Evolutionary conservation across 2,113 vertebrate genomes (phyloP).

Genomic region (Miniopterus natalensis): DNA sequence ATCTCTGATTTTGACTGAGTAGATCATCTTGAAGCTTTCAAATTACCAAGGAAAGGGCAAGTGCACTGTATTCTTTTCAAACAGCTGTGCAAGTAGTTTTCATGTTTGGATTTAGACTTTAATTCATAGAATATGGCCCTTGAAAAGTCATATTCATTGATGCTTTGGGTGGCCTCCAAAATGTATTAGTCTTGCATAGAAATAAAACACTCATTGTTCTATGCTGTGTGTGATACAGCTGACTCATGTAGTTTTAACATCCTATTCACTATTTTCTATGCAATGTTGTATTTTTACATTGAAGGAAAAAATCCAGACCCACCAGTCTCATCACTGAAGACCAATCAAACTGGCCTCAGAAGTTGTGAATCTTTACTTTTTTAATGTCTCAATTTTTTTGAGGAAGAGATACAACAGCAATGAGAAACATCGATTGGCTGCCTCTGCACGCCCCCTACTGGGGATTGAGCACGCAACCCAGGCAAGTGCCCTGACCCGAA

Average conservation of each 20-base stretch:
- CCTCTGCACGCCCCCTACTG: no score
- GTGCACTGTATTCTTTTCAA: background rate
- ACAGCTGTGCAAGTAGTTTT: background rate
- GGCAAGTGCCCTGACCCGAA: no score
- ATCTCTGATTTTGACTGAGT: conserved; percentile 45
- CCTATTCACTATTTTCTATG: background rate
- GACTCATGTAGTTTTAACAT: background rate
- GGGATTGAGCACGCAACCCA: no score
- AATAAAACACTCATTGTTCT: conserved; percentile 16
- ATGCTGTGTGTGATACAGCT: background rate
- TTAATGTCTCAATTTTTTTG: no score
- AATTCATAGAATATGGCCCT: background rate
- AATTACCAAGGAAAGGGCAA: conserved; percentile 23
- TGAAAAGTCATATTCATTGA: background rate
- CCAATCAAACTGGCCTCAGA: background rate
- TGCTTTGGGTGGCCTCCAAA: conserved; percentile 31
- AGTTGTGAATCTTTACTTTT: background rate
- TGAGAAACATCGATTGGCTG: no score
- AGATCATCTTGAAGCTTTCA: conserved; percentile 22
- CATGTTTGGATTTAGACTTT: conserved; percentile 53
- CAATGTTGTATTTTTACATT: background rate
- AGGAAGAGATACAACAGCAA: no score
- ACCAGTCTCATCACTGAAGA: background rate
- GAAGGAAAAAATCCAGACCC: background rate
- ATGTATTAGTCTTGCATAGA: background rate